Evolutionary conservation across 2,888 invertebrate genomes (phyloP), one percentile per base, ranked within the genome.

Genomic region (Dicranocentrus wangi): DNA sequence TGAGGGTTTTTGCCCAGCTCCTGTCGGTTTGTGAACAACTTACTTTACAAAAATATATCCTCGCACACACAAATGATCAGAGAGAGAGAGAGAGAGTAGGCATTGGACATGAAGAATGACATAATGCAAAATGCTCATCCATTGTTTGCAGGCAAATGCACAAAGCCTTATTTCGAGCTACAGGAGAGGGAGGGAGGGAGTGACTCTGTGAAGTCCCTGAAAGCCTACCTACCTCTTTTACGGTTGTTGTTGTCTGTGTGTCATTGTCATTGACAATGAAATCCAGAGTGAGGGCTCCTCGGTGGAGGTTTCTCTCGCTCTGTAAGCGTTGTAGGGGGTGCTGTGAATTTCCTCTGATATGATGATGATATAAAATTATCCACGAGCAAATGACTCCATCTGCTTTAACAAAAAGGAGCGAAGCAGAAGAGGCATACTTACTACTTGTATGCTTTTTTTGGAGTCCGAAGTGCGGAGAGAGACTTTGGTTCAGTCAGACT

Each of bases 61-160:
- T n/a, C n/a, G n/a, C n/a, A 15, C 15, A 60, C 21, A 28, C 13
- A 47, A 42, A 61, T 61, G 61, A 27, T 27, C 61, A 61, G 25
- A 47, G n/a, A n/a, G n/a, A n/a, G n/a, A n/a, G n/a, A n/a, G n/a
- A n/a, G n/a, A n/a, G n/a, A n/a, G n/a, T n/a, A n/a, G n/a, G n/a
- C 21, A 25, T 43, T 72, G 55, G 55, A 66, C 76, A 65, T 32
- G 3, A 32, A 53, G 27, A 27, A 21, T 32, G 55, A 66, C 76
- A 65, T 32, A 7, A 32, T 63, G 27, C 47, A 21, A 61, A 61
- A 80, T 76, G 68, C 69, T 58, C 72, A 69, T 77, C 81, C 71
- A 81, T 84, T 84, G 84, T 84, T 82, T 81, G 84, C 82, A 81
- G 81, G 69, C 76, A 84, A 84, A 84, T 82, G 82, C 65, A 71